A percentile compares a stretch with the other conserved stretches of the same genome.
These are phyloP conservation scores for Ooceraea biroi DNA, from an alignment of 1,140 invertebrate species.

Conservation along the genomic window DNA sequence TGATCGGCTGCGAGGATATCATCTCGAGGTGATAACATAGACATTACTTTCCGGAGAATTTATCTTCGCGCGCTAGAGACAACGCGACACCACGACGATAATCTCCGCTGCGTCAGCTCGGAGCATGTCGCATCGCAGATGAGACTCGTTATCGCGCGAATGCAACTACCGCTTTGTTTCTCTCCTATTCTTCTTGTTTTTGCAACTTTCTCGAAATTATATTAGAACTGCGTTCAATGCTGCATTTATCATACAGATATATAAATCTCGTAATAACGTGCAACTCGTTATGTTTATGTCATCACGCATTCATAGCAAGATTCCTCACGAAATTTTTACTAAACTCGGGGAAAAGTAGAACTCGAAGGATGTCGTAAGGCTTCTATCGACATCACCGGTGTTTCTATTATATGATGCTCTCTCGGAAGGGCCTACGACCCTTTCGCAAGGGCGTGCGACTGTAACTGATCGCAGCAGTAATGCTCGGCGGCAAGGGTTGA, in stretches of 20 bases:
- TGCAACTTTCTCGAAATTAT: background rate
- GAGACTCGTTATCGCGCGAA: slow-evolving; percentile 54
- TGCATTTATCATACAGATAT: no score
- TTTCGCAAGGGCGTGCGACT: slow-evolving; percentile 25
- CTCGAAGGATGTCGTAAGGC: background rate
- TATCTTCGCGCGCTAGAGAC: slow-evolving; percentile 42
- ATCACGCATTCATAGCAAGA: background rate
- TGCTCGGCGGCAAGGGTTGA: slow-evolving; percentile 52
- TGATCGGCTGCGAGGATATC: slow-evolving; percentile 33
- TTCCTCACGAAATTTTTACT: background rate
- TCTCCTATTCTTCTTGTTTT: background rate
- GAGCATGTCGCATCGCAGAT: slow-evolving; percentile 29
- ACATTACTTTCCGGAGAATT: slow-evolving; percentile 38
- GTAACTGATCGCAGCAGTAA: slow-evolving; percentile 49
- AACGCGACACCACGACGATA: slow-evolving; percentile 51
- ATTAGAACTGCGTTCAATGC: background rate
- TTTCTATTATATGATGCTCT: background rate
- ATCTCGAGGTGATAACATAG: slow-evolving; percentile 50
- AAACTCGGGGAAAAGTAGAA: background rate
- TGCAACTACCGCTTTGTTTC: background rate
- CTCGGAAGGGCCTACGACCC: background rate
- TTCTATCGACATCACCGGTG: background rate
- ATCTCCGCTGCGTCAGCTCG: slow-evolving; percentile 63
- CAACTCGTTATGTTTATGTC: background rate
- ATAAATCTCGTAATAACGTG: no score